Percentiles rank a stretch among this genome's conserved stretches.
These are phyloP conservation scores for Xiphorhynchus erythropygius DNA, from an alignment of 2,797 vertebrate species.

Conservation along the genomic window DNA sequence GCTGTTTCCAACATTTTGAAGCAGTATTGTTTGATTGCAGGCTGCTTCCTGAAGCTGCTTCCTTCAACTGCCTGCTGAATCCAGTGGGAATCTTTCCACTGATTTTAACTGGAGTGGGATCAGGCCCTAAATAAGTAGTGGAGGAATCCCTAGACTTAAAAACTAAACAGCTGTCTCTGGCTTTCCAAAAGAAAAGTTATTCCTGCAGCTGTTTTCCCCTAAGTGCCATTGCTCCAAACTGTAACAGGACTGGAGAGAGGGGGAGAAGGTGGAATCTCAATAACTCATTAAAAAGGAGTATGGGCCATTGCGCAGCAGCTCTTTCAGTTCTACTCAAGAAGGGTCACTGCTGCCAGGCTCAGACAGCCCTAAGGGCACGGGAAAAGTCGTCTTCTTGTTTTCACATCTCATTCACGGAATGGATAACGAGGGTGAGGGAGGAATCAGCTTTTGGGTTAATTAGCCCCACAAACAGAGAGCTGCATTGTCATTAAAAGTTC, in stretches of 20 bases:
- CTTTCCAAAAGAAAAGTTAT: slow-evolving; percentile 42
- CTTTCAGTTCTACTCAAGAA: slow-evolving; percentile 51
- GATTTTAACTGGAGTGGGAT: neutral
- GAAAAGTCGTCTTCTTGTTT: slow-evolving; percentile 65
- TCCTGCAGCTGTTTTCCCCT: slow-evolving; percentile 64
- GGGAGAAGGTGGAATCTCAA: slow-evolving; percentile 68
- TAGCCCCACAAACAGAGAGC: slow-evolving; percentile 62
- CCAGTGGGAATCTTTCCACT: neutral
- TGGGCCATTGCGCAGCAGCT: slow-evolving; percentile 50
- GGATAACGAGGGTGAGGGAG: slow-evolving; percentile 40
- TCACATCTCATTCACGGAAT: slow-evolving; percentile 62
- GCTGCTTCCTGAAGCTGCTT: slow-evolving; percentile 34
- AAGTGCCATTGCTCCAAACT: slow-evolving; percentile 44
- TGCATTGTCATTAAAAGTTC: slow-evolving; percentile 64
- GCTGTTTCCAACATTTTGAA: neutral
- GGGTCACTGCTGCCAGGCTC: slow-evolving; percentile 61
- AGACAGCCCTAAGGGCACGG: slow-evolving; percentile 65
- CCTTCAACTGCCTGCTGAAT: neutral
- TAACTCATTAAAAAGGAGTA: slow-evolving; percentile 43
- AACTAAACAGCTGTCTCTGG: slow-evolving; percentile 44
- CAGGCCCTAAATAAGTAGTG: neutral
- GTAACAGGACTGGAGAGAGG: slow-evolving; percentile 31
- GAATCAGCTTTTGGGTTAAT: slow-evolving; percentile 63
- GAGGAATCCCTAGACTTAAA: slow-evolving; percentile 5
- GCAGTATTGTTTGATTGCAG: neutral